A percentile compares a stretch with the other conserved stretches of the same genome.
Evolutionary conservation across 2,888 invertebrate species (phyloP).

Genomic region (Allolobophora icterica): DNA sequence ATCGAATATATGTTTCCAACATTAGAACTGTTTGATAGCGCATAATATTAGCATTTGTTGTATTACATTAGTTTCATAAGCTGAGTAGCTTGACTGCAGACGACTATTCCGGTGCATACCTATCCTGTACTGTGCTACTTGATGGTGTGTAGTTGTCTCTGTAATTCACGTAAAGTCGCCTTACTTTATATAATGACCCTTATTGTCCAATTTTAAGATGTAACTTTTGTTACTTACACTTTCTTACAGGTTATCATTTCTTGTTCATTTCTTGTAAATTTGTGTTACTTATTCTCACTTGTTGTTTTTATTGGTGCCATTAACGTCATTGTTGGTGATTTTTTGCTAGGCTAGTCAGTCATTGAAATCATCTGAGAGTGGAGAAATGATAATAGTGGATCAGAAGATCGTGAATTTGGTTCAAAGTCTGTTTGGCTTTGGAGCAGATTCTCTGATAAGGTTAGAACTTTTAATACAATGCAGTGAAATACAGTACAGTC

Average conservation of each 20-base stretch:
- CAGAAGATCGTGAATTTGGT: not conserved
- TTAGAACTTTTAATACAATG: not conserved
- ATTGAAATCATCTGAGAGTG: not conserved
- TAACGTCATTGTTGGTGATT: not conserved
- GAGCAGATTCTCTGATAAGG: constrained; percentile 22
- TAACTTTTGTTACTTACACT: not conserved
- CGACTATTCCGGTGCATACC: too few species aligned
- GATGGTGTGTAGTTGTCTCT: too few species aligned
- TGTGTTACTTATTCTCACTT: not conserved
- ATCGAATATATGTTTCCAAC: too few species aligned
- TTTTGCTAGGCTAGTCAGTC: constrained; percentile 18
- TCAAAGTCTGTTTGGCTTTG: constrained; percentile 4
- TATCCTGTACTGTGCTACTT: too few species aligned
- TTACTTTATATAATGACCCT: not conserved
- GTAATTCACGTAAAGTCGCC: too few species aligned
- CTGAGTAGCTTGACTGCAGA: too few species aligned
- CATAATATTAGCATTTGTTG: too few species aligned
- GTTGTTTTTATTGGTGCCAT: not conserved
- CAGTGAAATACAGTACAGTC: too few species aligned
- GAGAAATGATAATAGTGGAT: constrained; percentile 22
- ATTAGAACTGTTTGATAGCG: too few species aligned
- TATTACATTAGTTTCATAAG: too few species aligned
- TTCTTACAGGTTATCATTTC: not conserved
- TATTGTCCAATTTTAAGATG: not conserved
- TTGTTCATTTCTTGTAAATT: not conserved